A percentile compares a stretch with the other conserved stretches of the same genome.
Evolutionary conservation across 2,797 vertebrate genomes (phyloP).

Genomic region (Cheirogaleus major): DNA sequence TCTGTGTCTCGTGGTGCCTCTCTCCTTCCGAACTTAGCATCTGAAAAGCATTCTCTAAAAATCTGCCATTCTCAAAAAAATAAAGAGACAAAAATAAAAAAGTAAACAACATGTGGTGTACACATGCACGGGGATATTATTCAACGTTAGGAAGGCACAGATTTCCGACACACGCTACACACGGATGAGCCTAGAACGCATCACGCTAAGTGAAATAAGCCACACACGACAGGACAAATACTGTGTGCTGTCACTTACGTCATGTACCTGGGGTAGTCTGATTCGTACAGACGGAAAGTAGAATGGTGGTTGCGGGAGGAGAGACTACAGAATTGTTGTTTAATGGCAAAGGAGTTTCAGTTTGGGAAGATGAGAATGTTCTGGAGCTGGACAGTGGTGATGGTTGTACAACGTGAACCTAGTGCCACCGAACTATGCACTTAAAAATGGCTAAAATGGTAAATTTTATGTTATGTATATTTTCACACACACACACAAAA

Average conservation of each 20-base stretch:
- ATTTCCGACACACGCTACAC: not conserved
- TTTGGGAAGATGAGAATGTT: not conserved
- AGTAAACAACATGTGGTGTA: not conserved
- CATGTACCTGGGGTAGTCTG: not conserved
- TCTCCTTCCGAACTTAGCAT: not conserved
- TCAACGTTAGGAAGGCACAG: not conserved
- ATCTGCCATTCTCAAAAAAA: not conserved
- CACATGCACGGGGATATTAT: not conserved
- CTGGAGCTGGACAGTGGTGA: not conserved
- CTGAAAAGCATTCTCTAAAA: not conserved
- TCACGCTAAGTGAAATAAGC: rapidly evolving
- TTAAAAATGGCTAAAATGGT: not conserved
- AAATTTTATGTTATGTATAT: not conserved
- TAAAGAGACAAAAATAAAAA: not conserved
- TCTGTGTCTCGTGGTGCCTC: not conserved
- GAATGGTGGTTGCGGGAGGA: not conserved
- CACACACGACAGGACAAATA: not conserved
- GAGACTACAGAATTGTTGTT: not conserved
- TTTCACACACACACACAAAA: not conserved
- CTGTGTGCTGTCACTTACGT: not conserved
- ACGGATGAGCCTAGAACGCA: not conserved
- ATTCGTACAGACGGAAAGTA: not conserved
- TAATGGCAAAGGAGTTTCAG: not conserved
- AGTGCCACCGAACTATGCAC: not conserved
- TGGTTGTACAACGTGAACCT: not conserved